These are phyloP conservation scores for Ganaspis sp. DNA, from an alignment of 1,140 invertebrate genomes.

Conservation along the genomic window DNA sequence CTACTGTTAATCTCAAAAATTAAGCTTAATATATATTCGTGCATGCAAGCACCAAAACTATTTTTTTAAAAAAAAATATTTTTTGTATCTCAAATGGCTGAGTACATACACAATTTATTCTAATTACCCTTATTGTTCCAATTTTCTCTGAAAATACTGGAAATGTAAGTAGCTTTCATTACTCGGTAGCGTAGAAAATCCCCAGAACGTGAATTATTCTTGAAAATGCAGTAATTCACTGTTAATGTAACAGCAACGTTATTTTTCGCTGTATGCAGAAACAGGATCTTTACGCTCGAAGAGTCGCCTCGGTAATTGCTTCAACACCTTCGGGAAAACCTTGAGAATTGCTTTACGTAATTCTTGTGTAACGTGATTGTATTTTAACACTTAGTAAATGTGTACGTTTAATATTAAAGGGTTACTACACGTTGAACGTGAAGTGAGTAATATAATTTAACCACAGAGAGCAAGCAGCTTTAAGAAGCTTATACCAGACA, in stretches of 20 bases:
- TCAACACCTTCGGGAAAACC: constrained; percentile 15
- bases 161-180: constrained; percentile 30
- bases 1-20: no score
- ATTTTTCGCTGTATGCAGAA: constrained; percentile 26
- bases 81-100: background rate
- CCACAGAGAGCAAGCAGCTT: background rate
- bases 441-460: constrained; percentile 7
- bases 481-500: background rate
- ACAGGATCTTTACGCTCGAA: constrained; percentile 14
- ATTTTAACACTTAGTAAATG: background rate
- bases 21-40: background rate
- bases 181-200: constrained; percentile 16
- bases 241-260: constrained; percentile 28
- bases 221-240: constrained; percentile 25
- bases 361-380: constrained; percentile 8
- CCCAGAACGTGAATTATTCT: constrained; percentile 21
- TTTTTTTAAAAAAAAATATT: background rate
- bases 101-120: background rate
- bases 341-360: constrained; percentile 16
- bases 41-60: background rate
- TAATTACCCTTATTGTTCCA: constrained; percentile 28
- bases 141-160: constrained; percentile 26
- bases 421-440: background rate
- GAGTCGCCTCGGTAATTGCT: constrained; percentile 7
- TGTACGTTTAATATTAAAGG: background rate